Evolutionary conservation across 2,797 vertebrate genomes (phyloP).

Genomic region (Microctenopoma steveboyesi): DNA sequence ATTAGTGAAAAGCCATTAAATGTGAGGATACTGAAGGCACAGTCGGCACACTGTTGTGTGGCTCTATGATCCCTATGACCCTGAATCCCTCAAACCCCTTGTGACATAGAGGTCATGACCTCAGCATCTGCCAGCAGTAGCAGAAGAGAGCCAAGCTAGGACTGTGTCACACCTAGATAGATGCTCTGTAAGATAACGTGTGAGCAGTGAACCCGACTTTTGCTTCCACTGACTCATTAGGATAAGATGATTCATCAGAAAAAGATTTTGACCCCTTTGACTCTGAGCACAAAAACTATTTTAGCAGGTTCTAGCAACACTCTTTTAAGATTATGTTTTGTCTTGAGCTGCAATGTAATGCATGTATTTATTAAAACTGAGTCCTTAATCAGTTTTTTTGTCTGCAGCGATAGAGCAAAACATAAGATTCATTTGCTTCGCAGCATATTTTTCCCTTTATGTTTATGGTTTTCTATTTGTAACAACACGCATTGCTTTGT

Average conservation of each 20-base stretch:
- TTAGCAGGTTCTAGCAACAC: constrained; percentile 16
- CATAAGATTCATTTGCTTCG: neutral
- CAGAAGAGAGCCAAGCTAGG: constrained; percentile 41
- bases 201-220: constrained; percentile 28
- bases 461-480: neutral
- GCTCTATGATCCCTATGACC: constrained; percentile 66
- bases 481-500: neutral
- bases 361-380: neutral
- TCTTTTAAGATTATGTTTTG: constrained; percentile 22
- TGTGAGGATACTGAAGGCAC: constrained; percentile 23
- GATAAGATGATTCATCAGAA: constrained; percentile 52
- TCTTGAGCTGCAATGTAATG: constrained; percentile 12
- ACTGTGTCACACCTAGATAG: constrained; percentile 67
- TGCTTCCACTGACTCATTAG: constrained; percentile 27
- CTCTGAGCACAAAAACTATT: constrained; percentile 21
- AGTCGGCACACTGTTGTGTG: constrained; percentile 51
- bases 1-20: constrained; percentile 33
- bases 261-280: constrained; percentile 43
- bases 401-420: neutral
- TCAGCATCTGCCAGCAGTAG: constrained; percentile 64
- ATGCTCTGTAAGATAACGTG: constrained; percentile 61
- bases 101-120: constrained; percentile 59
- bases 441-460: too few species aligned
- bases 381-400: too few species aligned
- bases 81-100: constrained; percentile 60